These are phyloP conservation scores for Pelecanoides urinatrix DNA, from an alignment of 2,113 vertebrate genomes.

Conservation along the genomic window DNA sequence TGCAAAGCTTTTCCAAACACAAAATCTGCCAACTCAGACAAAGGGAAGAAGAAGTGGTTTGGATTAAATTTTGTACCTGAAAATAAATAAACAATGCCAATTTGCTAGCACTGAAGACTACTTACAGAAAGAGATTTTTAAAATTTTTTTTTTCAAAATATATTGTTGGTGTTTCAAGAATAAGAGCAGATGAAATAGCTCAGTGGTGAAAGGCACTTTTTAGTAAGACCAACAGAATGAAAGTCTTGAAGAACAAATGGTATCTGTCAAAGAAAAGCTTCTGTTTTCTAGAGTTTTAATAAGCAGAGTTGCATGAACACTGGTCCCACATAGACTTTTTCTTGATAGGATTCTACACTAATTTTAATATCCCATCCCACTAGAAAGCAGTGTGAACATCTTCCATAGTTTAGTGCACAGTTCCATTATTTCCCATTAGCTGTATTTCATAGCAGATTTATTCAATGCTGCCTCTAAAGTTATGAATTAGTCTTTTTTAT, in stretches of 20 bases:
- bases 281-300: neutral
- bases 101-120: neutral
- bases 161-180: neutral
- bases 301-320: neutral
- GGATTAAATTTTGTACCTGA: neutral
- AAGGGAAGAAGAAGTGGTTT: neutral
- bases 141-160: neutral
- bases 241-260: neutral
- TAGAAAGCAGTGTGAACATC: neutral
- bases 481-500: neutral
- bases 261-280: neutral
- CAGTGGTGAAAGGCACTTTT: neutral
- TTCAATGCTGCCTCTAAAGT: neutral
- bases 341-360: neutral
- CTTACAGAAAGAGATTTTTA: neutral
- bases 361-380: neutral
- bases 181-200: neutral
- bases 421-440: neutral
- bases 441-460: neutral
- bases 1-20: neutral
- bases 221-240: neutral
- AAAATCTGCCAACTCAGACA: neutral
- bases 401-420: neutral
- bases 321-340: neutral
- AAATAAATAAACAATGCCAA: neutral